A percentile compares a stretch with the other conserved stretches of the same genome.
Conservation (phyloP, 2,113 vertebrate species). For the Amphiprion ocellaris region DNA sequence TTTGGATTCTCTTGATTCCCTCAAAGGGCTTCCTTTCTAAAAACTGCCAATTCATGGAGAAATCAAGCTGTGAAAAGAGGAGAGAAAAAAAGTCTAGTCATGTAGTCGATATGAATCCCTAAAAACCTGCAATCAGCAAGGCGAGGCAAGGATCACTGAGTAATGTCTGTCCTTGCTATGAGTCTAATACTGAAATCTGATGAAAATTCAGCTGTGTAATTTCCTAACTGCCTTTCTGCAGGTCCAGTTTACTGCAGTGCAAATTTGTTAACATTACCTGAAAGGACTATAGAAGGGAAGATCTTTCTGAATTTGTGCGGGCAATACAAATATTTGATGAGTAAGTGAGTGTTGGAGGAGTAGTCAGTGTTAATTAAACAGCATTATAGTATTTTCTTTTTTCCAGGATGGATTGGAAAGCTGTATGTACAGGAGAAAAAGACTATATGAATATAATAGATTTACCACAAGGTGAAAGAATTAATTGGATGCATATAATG, state of each 20-base stretch:
- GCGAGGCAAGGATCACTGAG: constrained; percentile 31
- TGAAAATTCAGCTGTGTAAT: constrained; percentile 25
- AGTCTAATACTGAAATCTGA: constrained; percentile 15
- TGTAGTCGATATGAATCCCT: constrained; percentile 14
- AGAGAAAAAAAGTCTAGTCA: constrained; percentile 38
- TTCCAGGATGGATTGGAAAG: neutral
- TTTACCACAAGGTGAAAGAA: neutral
- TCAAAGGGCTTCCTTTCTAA: neutral
- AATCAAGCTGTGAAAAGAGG: constrained; percentile 5
- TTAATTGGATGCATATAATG: neutral
- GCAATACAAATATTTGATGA: constrained; percentile 37
- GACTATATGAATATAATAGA: neutral
- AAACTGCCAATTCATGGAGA: constrained; percentile 24
- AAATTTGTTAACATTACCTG: constrained; percentile 25
- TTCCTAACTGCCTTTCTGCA: constrained; percentile 23
- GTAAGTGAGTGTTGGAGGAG: neutral
- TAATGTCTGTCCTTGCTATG: constrained; percentile 37
- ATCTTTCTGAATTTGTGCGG: neutral
- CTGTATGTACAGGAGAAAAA: neutral
- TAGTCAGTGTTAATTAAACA: neutral
- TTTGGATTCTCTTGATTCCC: constrained; percentile 33
- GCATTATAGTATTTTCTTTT: neutral
- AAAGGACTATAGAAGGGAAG: neutral
- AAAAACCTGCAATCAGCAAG: constrained; percentile 16
- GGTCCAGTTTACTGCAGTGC: constrained; percentile 27